Base-by-base conservation (phyloP, 2,888 invertebrate species). In the Heliothis peltigera region DNA sequence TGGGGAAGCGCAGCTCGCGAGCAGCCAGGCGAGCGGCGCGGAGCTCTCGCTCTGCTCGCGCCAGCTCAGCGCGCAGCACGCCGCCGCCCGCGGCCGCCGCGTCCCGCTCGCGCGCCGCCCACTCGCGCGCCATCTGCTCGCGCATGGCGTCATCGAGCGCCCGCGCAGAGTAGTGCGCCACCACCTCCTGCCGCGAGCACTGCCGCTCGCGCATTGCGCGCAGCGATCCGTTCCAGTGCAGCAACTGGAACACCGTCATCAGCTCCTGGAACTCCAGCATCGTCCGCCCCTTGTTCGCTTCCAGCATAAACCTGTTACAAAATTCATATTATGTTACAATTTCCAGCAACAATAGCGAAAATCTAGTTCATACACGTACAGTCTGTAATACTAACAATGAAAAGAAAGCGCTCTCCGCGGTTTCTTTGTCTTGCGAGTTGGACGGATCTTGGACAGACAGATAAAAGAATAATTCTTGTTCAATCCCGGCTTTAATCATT, bases 211-310 rank as follows among this genome's bases (percentile, higher is more conserved):
- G 96, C 98, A 99, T 98, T 48, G 98, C 98, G 83, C 98, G 98
- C 82, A 99, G 92, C 78, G 98, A 98, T n/a, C 99, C 99, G 91
- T 99, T 99, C 99, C 99, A 99, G 92, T 99, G 99, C 57, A 99
- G 95, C 78, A 99, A 95, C 93, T 99, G 98, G 93, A 99, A 99
- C 52, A 99, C 98, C n/a, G 98, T 99, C 99, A 99, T 99, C 84
- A 99, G 94, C 90, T 99, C 98, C 92, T 99, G 98, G 95, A 98
- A 99, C 92, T 99, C 98, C 76, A 99, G 95, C 98, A 99, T 98
- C 57, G 98, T 98, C 76, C 98, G 96, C 12, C 98, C 98, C 78
- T 98, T 98, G 92, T 98, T 98, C 35, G 96, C 96, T 92, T 96
- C 97, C 79, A 97, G 91, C 97, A 97, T 97, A 86, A 97, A 97